These are phyloP conservation scores for Papilio gigon DNA, from an alignment of 2,888 invertebrate genomes.

Conservation along the genomic window DNA sequence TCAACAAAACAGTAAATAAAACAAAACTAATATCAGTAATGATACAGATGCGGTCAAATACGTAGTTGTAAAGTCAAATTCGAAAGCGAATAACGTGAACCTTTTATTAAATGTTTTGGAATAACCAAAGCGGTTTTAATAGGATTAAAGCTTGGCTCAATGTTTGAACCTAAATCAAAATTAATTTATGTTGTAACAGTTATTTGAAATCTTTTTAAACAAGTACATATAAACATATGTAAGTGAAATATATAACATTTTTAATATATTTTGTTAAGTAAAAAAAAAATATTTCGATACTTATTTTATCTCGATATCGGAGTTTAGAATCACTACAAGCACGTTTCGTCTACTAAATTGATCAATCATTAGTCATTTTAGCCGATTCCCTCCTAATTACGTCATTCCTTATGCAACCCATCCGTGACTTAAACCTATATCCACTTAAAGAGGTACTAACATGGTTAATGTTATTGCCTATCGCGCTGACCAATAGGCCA, in stretches of 20 bases:
- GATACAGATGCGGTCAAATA: background rate
- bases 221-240: background rate
- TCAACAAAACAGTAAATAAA: background rate
- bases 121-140: background rate
- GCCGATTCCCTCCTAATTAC: too few species aligned
- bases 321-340: too few species aligned
- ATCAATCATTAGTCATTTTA: too few species aligned
- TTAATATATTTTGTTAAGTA: too few species aligned
- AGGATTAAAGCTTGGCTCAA: background rate
- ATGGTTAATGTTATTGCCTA: conserved; percentile 3
- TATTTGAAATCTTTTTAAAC: background rate
- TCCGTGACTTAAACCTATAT: too few species aligned
- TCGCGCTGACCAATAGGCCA: conserved; percentile 22
- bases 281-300: too few species aligned
- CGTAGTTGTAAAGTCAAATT: background rate
- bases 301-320: too few species aligned
- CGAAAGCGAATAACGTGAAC: background rate
- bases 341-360: too few species aligned
- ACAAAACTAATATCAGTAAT: background rate
- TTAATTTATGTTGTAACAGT: background rate
- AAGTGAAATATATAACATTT: background rate
- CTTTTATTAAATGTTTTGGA: conserved; percentile 5
- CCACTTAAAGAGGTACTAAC: background rate
- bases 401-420: too few species aligned
- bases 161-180: conserved; percentile 4